A percentile compares a stretch with the other conserved stretches of the same genome.
phyloP scores from a whole-genome alignment of 2,113 vertebrate species.

The Ammodytes marinus region DNA sequence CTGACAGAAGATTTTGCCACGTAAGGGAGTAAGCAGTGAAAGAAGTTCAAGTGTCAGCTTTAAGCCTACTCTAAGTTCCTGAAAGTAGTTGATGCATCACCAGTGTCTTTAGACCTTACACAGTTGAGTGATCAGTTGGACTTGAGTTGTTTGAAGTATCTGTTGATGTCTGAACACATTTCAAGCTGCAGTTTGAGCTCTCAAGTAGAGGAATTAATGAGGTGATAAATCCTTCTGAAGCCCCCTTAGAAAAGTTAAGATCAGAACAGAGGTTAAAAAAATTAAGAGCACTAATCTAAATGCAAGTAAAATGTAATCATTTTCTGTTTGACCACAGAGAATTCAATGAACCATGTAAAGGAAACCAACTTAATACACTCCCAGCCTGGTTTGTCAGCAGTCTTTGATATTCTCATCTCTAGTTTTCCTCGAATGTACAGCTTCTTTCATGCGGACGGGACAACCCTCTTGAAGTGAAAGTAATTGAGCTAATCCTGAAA shows the following conservation, averaged over 20 bases:
- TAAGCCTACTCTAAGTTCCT: too few species aligned
- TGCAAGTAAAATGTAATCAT: background rate
- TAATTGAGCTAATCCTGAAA: slow-evolving; percentile 26
- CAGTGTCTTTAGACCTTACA: too few species aligned
- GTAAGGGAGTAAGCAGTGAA: too few species aligned
- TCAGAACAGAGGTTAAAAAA: background rate
- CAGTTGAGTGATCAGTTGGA: too few species aligned
- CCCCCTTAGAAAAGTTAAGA: background rate
- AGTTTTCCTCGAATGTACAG: slow-evolving; percentile 8
- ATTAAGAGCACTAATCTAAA: background rate
- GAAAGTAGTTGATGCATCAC: too few species aligned
- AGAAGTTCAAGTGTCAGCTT: too few species aligned
- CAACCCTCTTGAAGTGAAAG: slow-evolving; percentile 18
- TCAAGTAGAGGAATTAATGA: too few species aligned
- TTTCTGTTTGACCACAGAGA: background rate
- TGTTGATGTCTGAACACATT: too few species aligned
- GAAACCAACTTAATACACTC: background rate
- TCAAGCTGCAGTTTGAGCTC: too few species aligned
- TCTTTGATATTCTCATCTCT: slow-evolving; percentile 7
- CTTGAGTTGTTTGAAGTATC: too few species aligned
- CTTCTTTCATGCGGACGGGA: slow-evolving; percentile 14
- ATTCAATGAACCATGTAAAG: background rate
- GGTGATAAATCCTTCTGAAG: background rate
- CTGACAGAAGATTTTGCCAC: too few species aligned
- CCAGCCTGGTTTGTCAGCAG: background rate